Evolutionary conservation across 2,113 vertebrate genomes (phyloP).

Genomic region (Aspidoscelis tigris): DNA sequence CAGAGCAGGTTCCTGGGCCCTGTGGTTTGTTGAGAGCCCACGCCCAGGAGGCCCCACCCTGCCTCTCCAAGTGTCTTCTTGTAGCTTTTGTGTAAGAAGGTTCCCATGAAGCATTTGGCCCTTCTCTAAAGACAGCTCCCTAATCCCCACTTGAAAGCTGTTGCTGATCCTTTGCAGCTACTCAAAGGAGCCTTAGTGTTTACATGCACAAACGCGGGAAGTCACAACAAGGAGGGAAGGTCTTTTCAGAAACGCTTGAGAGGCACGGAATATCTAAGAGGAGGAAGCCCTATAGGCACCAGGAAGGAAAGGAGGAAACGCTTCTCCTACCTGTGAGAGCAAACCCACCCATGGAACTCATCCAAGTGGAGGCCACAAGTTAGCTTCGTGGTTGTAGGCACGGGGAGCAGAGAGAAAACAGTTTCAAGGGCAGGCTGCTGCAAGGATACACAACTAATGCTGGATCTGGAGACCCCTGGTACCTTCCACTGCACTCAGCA

Average conservation of each 20-base stretch:
- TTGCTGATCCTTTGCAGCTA: background rate
- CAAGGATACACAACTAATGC: background rate
- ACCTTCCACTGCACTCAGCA: too few species aligned
- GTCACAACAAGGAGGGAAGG: background rate
- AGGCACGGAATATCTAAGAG: background rate
- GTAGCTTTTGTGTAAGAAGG: background rate
- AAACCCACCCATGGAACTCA: conserved; percentile 41
- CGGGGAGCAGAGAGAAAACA: background rate
- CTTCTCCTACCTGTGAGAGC: conserved; percentile 45
- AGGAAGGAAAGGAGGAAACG: conserved; percentile 28
- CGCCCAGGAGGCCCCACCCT: background rate
- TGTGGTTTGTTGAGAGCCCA: background rate
- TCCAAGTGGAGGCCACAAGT: background rate
- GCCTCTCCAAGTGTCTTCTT: background rate
- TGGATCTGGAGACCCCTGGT: too few species aligned
- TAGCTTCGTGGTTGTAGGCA: conserved; percentile 7
- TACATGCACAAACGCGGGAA: conserved; percentile 13
- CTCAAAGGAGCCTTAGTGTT: background rate
- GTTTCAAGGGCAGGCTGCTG: background rate
- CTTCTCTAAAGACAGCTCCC: background rate
- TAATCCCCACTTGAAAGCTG: background rate
- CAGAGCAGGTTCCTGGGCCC: background rate
- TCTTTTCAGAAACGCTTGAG: conserved; percentile 33
- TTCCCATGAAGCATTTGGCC: background rate
- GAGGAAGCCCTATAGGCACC: conserved; percentile 42